Conservation (phyloP, 2,888 invertebrate genomes). For the Lysandra bellargus region DNA sequence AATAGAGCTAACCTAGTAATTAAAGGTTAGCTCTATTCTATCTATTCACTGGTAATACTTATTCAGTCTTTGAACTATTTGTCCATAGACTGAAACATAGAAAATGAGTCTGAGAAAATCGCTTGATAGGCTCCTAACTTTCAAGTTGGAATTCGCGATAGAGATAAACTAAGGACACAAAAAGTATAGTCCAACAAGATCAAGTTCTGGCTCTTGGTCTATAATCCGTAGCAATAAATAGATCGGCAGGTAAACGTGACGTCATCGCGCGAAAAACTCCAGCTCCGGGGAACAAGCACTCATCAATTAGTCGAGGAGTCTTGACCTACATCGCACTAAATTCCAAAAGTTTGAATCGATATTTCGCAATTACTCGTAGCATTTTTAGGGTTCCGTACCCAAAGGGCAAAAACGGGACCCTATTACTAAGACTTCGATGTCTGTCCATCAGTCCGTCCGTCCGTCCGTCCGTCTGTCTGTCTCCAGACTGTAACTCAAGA, state of each 20-base stretch:
- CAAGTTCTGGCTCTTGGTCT: background rate
- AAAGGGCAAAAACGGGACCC: no score
- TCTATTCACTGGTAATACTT: no score
- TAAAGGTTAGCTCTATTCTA: no score
- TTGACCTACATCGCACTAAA: conserved; percentile 21
- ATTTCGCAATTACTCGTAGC: background rate
- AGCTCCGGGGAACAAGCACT: conserved; percentile 1
- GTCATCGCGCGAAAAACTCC: background rate
- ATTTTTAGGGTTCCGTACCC: background rate
- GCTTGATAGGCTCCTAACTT: no score
- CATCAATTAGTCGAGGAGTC: background rate
- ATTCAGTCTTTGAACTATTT: no score
- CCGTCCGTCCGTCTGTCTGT: no score
- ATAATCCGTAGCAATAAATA: background rate
- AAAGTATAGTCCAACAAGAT: background rate
- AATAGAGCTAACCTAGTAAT: no score
- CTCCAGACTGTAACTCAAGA: no score
- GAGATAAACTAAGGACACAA: background rate
- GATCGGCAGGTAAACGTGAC: background rate
- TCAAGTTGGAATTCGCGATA: background rate
- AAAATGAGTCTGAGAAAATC: no score
- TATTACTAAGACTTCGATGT: no score
- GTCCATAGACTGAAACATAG: no score
- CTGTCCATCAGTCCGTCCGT: no score
- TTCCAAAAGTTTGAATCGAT: conserved; percentile 2